phyloP scores from a whole-genome alignment of 1,140 invertebrate genomes.

The Tetragnatha versicolor region DNA sequence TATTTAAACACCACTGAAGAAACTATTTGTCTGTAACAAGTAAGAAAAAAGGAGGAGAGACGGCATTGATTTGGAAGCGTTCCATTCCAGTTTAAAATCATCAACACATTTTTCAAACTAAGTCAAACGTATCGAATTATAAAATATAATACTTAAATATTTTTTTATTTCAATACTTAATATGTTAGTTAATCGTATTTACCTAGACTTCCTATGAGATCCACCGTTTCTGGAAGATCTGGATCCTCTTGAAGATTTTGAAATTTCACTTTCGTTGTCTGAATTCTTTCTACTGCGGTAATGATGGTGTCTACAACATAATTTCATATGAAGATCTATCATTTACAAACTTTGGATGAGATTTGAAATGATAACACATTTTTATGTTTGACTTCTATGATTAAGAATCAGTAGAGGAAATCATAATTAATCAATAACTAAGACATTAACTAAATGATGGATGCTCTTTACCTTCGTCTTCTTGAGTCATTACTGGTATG shows the following conservation, averaged over 20 bases:
- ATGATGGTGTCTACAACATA: too few species aligned
- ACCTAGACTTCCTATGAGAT: slow-evolving; percentile 25
- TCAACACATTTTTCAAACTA: background rate
- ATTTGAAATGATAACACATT: background rate
- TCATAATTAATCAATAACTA: too few species aligned
- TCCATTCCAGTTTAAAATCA: background rate
- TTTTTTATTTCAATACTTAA: background rate
- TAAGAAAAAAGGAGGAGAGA: background rate
- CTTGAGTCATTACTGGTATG: slow-evolving; percentile 9
- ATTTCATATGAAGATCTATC: too few species aligned
- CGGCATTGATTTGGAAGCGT: background rate
- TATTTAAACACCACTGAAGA: too few species aligned
- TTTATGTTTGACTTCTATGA: background rate
- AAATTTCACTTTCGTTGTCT: slow-evolving; percentile 87
- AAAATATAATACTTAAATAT: too few species aligned
- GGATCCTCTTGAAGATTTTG: slow-evolving; percentile 78
- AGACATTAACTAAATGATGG: too few species aligned
- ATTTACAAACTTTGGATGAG: background rate
- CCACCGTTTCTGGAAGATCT: slow-evolving; percentile 62
- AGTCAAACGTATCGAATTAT: background rate
- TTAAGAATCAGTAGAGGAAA: too few species aligned
- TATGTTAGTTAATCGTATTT: background rate
- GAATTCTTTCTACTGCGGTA: slow-evolving; percentile 79
- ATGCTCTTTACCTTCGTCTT: background rate
- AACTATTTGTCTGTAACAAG: too few species aligned